Evolutionary conservation across 2,888 invertebrate species (phyloP), one percentile per base, ranked within the genome.

Genomic region (Cephus pygmeus): DNA sequence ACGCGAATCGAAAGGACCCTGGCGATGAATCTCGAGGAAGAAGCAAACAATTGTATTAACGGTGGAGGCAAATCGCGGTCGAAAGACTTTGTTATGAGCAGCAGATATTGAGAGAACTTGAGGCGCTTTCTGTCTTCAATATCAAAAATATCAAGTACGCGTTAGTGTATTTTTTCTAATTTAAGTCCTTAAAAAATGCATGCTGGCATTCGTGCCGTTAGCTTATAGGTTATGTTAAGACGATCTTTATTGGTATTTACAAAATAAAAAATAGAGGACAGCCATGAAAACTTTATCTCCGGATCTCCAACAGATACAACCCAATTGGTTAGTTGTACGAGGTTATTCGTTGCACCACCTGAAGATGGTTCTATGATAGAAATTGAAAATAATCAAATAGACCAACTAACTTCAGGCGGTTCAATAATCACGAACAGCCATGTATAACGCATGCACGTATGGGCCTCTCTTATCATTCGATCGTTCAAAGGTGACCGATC

Each of bases 181-280:
- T 15, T 33, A 71, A 71, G 3, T 71, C 71, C 34, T 30, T 71
- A 31, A 71, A 71, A 71, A 33, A 33, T 35, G 56, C 56, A 56
- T 56, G 23, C 56, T 56, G 56, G 56, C 56, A 15, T 23, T 56
- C 56, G 56, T 56, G 56, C 23, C 56, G 4, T 56, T 23, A 56
- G 23, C 23, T 85, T 85, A 84, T 81, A 83, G 81, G 80, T 80
- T 83, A 78, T 83, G 81, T 79, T 34, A 76, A 73, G 34, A 82
- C 84, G 81, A 82, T 78, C 75, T 73, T 76, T 82, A 82, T 84
- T 82, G 78, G 77, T 86, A 86, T 86, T 80, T 86, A 86, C 86
- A 86, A 85, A 86, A 85, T 82, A 83, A 82, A 81, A 77, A 81
- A 4, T 36, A 12, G 9, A 56, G 23, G 56, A 40, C 2, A 23